Evolutionary conservation across 2,888 invertebrate species (phyloP), one percentile per base, ranked within the genome.

Genomic region (Labia minor): DNA sequence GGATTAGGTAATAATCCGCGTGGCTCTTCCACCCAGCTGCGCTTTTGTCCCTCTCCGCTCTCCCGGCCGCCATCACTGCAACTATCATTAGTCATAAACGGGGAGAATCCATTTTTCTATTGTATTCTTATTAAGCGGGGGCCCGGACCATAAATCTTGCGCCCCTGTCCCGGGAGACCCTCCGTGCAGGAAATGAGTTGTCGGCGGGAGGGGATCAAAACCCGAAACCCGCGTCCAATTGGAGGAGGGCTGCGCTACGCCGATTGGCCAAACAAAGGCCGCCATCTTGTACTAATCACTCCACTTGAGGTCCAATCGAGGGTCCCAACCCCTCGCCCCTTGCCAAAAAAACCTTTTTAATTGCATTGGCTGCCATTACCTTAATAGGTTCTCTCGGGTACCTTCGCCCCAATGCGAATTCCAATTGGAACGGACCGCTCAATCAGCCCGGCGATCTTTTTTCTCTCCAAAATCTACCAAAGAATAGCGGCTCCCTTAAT

Each of bases 91-190:
- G 71, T 71, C 71, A 71, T 71, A 70, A 70, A 68, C 66, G 63
- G 68, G 64, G 49, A 67, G 69, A 70, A 69, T 70, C 69, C 70
- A 70, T 70, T 70, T 70, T 70, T 70, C 69, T 66, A 70, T 70
- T 70, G 70, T 70, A 68, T 70, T 70, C 69, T 70, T 70, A 70
- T 70, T 70, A 70, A 70, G 69, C 68, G n/a, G n/a, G 49, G n/a
- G 14, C 16, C 16, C 6, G 49, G 49, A n/a, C 49, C 49, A 49
- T 49, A 49, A 49, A 49, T 49, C 49, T 49, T 49, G 49, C 49
- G 14, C 49, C 49, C 49, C 49, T 14, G 3, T 4, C 14, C 49
- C 16, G 6, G 49, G 49, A 14, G 14, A 14, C 3, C 49, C 49
- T 14, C n/a, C 14, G 49, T 49, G 49, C 49, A 49, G 49, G 49